phyloP scores from a whole-genome alignment of 2,888 invertebrate genomes.

The Rotaria sp. region DNA sequence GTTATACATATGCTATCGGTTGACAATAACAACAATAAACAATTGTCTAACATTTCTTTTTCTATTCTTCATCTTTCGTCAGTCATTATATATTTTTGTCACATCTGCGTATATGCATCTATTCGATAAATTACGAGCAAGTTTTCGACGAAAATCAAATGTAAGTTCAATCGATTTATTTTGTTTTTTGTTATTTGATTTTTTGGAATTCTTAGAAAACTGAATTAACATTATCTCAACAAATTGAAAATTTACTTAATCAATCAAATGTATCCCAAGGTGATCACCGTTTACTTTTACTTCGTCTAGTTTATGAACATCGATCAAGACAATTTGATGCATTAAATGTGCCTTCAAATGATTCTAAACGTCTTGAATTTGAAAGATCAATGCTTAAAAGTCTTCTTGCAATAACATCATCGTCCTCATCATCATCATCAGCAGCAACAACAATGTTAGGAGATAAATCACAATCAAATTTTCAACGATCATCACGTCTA shows the following conservation, averaged over 20 bases:
- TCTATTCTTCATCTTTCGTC: background rate
- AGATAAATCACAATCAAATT: background rate
- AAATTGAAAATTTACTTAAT: background rate
- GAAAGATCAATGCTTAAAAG: slow-evolving; percentile 5
- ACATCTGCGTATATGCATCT: background rate
- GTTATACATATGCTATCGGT: background rate
- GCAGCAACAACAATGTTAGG: background rate
- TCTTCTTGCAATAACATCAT: background rate
- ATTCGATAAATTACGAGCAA: slow-evolving; percentile 2
- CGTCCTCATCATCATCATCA: background rate
- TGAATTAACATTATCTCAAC: background rate
- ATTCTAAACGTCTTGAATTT: background rate
- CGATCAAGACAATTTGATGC: background rate
- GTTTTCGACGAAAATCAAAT: background rate
- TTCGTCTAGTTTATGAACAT: background rate
- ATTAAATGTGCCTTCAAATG: background rate
- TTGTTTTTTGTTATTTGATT: background rate
- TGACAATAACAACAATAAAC: background rate
- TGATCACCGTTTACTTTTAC: background rate
- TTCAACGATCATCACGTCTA: background rate
- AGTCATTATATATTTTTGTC: background rate
- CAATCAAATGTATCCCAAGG: background rate
- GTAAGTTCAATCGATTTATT: background rate
- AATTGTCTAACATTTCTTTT: background rate
- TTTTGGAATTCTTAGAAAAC: background rate